Evolutionary conservation across 2,888 invertebrate species (phyloP), one percentile per base, ranked within the genome.

Genomic region (Agriopis aurantiaria): DNA sequence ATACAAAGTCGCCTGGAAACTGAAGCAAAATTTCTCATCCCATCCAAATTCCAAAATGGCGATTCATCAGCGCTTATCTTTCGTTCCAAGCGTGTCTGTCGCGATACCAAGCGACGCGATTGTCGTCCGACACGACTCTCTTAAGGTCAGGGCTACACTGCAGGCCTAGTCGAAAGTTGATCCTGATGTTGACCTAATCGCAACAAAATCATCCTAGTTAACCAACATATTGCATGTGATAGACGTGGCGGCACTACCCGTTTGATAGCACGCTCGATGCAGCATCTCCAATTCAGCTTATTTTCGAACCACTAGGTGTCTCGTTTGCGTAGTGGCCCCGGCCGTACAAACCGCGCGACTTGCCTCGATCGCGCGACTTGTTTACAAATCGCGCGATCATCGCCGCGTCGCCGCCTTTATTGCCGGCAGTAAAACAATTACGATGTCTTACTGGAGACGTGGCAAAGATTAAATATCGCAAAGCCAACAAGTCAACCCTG

Each of bases 361-460:
- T 7, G 49, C 11, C 46, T 12, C 46, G 33, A 12, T 45, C 14
- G 78, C 78, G 78, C 76, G 76, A 68, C 78, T 73, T 85, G 87
- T 82, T 83, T 87, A 83, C 85, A 82, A 88, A 88, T 87, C 81
- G 81, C 78, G 78, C 79, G 78, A 84, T 87, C 84, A 86, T 78
- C 72, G 78, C 74, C 72, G 70, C 74, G 74, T 70, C 77, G 80
- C 75, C 79, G 67, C 63, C 77, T 75, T 79, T 73, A 73, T 69
- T 65, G 67, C 70, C 64, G 78, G 83, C 85, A 84, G 85, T 88
- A 84, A 87, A 88, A 88, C 85, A 88, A 88, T 88, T 86, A 86
- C 80, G 80, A 77, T 75, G 78, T 78, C 80, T 79, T 78, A 76
- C 69, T 63, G 58, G 65, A 56, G 72, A 73, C 71, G 69, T 68